Evolutionary conservation across 2,888 invertebrate genomes (phyloP).

Genomic region (Helleia helle): DNA sequence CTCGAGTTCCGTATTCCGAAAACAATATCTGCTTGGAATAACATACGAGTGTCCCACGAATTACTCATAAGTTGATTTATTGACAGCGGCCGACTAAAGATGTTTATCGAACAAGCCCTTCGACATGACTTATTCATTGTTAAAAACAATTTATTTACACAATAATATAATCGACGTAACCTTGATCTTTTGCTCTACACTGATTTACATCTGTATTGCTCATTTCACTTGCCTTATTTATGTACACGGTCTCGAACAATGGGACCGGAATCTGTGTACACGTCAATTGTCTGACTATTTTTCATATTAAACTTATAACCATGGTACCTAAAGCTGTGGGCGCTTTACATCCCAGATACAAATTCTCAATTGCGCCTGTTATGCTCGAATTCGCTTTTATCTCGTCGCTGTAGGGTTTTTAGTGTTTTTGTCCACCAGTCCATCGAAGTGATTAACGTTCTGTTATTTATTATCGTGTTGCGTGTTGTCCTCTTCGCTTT

Average conservation of each 20-base stretch:
- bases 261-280: slow-evolving; percentile 32
- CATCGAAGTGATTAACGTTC: slow-evolving; percentile 14
- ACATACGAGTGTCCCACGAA: slow-evolving; percentile 21
- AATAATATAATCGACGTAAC: slow-evolving; percentile 28
- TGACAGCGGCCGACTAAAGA: slow-evolving; percentile 22
- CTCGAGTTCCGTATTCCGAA: slow-evolving; percentile 18
- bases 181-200: slow-evolving; percentile 31
- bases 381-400: slow-evolving; percentile 7
- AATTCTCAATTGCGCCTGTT: slow-evolving; percentile 5
- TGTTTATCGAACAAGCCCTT: slow-evolving; percentile 22
- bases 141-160: slow-evolving; percentile 30
- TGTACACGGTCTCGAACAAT: slow-evolving; percentile 33
- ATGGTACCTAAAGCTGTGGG: slow-evolving; percentile 31
- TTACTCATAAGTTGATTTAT: slow-evolving; percentile 23
- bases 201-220: slow-evolving; percentile 34
- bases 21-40: slow-evolving; percentile 19
- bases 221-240: slow-evolving; percentile 23
- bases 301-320: slow-evolving; percentile 34
- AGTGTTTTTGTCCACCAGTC: slow-evolving; percentile 9
- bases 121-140: slow-evolving; percentile 29
- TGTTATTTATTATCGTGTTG: slow-evolving; percentile 23
- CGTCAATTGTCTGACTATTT: slow-evolving; percentile 35
- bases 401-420: neutral
- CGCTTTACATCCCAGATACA: slow-evolving; percentile 24
- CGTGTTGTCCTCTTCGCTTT: slow-evolving; percentile 24